Conservation (phyloP, 2,113 vertebrate species). For the Malurus cyaneus region DNA sequence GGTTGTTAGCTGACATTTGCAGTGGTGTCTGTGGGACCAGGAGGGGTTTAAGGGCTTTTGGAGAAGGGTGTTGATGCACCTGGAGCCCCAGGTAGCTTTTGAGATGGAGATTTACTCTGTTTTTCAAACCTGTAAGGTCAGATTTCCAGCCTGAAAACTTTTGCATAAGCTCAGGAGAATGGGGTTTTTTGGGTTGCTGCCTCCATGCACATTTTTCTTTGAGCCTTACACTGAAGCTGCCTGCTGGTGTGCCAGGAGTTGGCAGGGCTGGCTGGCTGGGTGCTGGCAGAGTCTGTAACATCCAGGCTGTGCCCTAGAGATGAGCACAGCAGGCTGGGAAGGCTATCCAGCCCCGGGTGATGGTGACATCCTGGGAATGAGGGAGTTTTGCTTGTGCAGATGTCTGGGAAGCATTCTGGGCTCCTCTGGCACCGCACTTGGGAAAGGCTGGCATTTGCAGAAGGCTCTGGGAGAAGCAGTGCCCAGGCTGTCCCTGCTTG, state of each 20-base stretch:
- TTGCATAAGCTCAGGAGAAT: too few relatives aligned
- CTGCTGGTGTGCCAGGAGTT: not conserved
- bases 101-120: too few relatives aligned
- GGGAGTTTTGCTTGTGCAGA: not conserved
- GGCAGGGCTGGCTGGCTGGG: not conserved
- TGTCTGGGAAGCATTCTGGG: not conserved
- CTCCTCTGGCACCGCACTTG: not conserved
- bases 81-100: too few relatives aligned
- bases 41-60: too few relatives aligned
- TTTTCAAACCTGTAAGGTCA: too few relatives aligned
- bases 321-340: not conserved
- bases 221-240: not conserved
- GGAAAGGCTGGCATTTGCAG: rapidly evolving
- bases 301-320: not conserved
- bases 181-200: not conserved
- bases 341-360: not conserved
- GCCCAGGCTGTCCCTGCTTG: rapidly evolving
- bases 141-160: too few relatives aligned
- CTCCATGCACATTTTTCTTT: not conserved
- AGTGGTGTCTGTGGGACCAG: too few relatives aligned
- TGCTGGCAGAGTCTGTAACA: not conserved
- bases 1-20: too few relatives aligned
- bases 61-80: too few relatives aligned
- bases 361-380: not conserved
- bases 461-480: not conserved